Base-by-base conservation (phyloP, 2,797 vertebrate species). In the Amblyraja radiata region DNA sequence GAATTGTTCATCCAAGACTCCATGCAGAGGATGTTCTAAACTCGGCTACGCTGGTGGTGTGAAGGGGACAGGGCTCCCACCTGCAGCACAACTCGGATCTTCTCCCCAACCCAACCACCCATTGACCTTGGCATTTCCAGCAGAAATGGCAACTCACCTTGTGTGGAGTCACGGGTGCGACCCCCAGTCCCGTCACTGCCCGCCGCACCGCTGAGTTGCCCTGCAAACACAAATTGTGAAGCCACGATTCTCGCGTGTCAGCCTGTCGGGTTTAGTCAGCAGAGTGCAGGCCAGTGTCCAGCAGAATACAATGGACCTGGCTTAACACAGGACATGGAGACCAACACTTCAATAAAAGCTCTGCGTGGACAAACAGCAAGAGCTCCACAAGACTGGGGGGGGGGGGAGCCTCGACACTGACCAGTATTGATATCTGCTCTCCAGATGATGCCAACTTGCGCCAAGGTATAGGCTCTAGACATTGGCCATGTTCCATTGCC, bases 151-250 rank as follows among this genome's bases (percentile, higher is more conserved):
- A 88, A 68, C 84, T 88, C 84, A 88, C 84, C 84, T 88, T 88
- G 84, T 1, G 84, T 10, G 63, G 63, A 23, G n/a, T 88, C 84
- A 88, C 63, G 84, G 63, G 84, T n/a, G 61, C 63, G 84, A 39
- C 84, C 84, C 84, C 84, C 84, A 88, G 84, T 88, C n/a, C 61
- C 84, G 63, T 88, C 84, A 88, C n/a, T 68, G 63, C 84, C 18
- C 65, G 63, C n/a, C 16, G 84, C 84, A 88, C 84, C 63, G 65
- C 16, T 68, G 61, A 36, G 84, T 36, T 63, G 61, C 61, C 84
- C 84, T 88, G 84, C 84, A 88, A 88, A 88, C 61, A 88, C 84
- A 88, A 88, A 88, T 65, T 65, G 84, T 88, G 84, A 88, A 88
- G 84, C 84, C 84, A 88, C 84, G 14, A 88, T 88, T 88, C 84